phyloP scores from a whole-genome alignment of 37 sponge, comb jelly and placozoan genomes.

The Axinella damicornis region DNA sequence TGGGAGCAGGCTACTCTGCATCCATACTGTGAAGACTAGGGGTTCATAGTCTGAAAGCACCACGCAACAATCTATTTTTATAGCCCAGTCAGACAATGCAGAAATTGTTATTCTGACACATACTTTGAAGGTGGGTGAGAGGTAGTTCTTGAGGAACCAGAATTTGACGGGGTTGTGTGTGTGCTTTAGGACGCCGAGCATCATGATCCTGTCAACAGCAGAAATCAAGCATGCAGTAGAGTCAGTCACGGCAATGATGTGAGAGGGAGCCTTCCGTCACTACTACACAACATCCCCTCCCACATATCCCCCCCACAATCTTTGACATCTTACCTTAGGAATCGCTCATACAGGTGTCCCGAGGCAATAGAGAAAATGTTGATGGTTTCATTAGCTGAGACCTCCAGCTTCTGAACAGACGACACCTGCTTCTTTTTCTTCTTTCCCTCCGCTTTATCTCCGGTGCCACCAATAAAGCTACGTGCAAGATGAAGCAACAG shows the following conservation, averaged over 20 bases:
- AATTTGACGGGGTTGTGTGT: conserved; percentile 92
- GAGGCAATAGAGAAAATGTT: conserved; percentile 97
- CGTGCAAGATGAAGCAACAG: background rate
- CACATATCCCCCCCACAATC: too few relatives aligned
- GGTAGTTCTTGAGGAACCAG: conserved; percentile 96
- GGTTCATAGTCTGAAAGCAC: too few relatives aligned
- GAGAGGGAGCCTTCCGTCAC: too few relatives aligned
- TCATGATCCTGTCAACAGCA: conserved; percentile 82
- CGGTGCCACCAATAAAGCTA: conserved; percentile 19
- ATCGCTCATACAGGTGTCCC: conserved; percentile 96
- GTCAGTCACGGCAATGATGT: too few relatives aligned
- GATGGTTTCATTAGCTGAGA: conserved; percentile 77
- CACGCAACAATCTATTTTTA: too few relatives aligned
- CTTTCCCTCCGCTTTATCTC: background rate
- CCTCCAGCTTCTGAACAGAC: background rate
- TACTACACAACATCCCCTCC: too few relatives aligned
- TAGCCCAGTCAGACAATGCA: too few relatives aligned
- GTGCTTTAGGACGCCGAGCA: conserved; percentile 91
- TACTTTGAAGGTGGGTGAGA: conserved; percentile 95
- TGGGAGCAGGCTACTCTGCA: too few relatives aligned
- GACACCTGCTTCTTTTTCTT: background rate
- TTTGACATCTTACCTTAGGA: conserved; percentile 84
- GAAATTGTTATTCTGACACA: too few relatives aligned
- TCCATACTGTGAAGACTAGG: too few relatives aligned
- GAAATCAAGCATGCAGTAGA: background rate